phyloP scores from a whole-genome alignment of 2,113 vertebrate species.

The Eudyptes chrysolophus region DNA sequence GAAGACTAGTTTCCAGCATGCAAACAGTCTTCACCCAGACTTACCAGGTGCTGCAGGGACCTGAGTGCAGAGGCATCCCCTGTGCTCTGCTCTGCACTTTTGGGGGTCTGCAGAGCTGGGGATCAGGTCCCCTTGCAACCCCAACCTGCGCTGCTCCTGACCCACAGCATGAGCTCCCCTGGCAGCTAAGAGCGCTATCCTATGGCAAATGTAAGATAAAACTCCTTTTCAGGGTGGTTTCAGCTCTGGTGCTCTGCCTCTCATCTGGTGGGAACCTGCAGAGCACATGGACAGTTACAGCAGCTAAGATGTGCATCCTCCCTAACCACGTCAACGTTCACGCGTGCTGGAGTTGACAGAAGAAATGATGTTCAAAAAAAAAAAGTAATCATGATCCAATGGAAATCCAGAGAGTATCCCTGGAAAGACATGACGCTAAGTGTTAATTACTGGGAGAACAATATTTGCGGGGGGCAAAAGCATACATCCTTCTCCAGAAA shows the following conservation, averaged over 20 bases:
- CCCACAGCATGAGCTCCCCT: neutral
- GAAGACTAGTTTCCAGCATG: neutral
- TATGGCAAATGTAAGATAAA: neutral
- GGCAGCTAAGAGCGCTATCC: neutral
- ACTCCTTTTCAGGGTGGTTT: neutral
- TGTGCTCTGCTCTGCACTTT: rapidly evolving
- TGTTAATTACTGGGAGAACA: constrained; percentile 9
- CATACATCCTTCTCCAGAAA: neutral
- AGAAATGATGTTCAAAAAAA: neutral
- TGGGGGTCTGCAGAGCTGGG: neutral
- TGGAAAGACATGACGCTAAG: neutral
- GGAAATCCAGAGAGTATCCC: neutral
- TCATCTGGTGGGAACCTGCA: constrained; percentile 9
- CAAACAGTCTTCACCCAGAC: neutral
- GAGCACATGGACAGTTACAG: neutral
- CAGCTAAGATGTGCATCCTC: neutral
- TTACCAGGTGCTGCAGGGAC: neutral
- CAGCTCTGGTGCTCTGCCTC: neutral
- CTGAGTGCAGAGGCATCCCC: neutral
- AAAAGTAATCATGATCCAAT: neutral
- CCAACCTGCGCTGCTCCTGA: neutral
- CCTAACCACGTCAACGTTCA: neutral
- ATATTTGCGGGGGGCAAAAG: neutral
- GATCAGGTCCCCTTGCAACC: neutral
- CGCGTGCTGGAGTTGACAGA: neutral